Conservation (phyloP, 2,888 invertebrate genomes). For the Polyommatus iphigenia region DNA sequence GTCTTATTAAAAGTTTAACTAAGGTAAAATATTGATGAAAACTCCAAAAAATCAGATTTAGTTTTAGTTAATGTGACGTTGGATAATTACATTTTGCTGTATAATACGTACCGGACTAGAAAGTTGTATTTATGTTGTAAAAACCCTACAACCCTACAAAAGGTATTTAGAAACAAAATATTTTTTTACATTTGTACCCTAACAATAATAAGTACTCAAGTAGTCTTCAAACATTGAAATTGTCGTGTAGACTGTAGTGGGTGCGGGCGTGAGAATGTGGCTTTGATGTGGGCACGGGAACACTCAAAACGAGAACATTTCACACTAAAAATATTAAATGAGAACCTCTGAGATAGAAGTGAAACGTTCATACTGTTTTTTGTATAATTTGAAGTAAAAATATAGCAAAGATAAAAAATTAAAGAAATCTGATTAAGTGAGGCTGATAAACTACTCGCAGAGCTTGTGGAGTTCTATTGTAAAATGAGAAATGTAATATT, state of each 20-base stretch:
- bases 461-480: too few species aligned
- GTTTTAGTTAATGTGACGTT: too few species aligned
- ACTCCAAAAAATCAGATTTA: too few species aligned
- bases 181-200: background rate
- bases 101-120: too few species aligned
- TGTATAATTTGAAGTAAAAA: background rate
- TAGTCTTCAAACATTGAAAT: constrained; percentile 6
- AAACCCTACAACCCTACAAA: background rate
- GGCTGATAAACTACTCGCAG: too few species aligned
- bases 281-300: constrained; percentile 3
- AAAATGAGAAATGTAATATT: too few species aligned
- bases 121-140: too few species aligned
- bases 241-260: background rate
- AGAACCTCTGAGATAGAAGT: background rate
- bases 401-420: too few species aligned
- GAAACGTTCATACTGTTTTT: background rate
- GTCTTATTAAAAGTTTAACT: too few species aligned
- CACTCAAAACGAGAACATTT: constrained; percentile 3
- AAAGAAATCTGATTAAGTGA: too few species aligned
- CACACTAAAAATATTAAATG: constrained; percentile 16
- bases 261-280: background rate
- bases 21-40: too few species aligned
- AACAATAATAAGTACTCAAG: background rate
- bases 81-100: too few species aligned
- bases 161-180: background rate